phyloP scores from a whole-genome alignment of 2,888 invertebrate genomes.

The Heterodera filipjevi region DNA sequence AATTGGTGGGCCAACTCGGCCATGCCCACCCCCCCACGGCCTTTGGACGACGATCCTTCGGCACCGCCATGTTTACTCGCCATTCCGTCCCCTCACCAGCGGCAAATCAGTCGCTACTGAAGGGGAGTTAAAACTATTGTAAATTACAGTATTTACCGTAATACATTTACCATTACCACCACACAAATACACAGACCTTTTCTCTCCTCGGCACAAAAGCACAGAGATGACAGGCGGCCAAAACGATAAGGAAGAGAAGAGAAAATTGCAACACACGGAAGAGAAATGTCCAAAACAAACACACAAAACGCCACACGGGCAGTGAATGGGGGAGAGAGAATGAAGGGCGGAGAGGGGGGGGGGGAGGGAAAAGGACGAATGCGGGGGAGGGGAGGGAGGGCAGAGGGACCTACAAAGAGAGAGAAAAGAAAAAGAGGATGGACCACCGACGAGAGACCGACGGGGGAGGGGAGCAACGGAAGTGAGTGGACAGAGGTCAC shows the following conservation, averaged over 20 bases:
- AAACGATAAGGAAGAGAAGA: neutral
- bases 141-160: no score
- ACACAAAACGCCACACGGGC: neutral
- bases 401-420: no score
- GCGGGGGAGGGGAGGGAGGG: neutral
- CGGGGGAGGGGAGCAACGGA: neutral
- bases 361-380: neutral
- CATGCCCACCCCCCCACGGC: conserved; percentile 8
- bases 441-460: neutral
- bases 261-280: neutral
- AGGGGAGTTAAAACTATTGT: neutral
- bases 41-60: conserved; percentile 7
- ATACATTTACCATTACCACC: no score
- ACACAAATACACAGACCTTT: no score
- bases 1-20: neutral
- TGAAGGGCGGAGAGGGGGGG: neutral
- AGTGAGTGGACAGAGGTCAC: conserved; percentile 6
- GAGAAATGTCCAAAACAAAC: neutral
- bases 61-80: neutral
- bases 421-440: no score
- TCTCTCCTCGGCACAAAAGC: neutral
- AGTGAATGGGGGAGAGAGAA: neutral
- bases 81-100: neutral
- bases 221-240: neutral
- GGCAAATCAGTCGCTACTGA: neutral